These are phyloP conservation scores for Pempheris klunzingeri DNA, from an alignment of 2,797 vertebrate genomes.

Conservation along the genomic window DNA sequence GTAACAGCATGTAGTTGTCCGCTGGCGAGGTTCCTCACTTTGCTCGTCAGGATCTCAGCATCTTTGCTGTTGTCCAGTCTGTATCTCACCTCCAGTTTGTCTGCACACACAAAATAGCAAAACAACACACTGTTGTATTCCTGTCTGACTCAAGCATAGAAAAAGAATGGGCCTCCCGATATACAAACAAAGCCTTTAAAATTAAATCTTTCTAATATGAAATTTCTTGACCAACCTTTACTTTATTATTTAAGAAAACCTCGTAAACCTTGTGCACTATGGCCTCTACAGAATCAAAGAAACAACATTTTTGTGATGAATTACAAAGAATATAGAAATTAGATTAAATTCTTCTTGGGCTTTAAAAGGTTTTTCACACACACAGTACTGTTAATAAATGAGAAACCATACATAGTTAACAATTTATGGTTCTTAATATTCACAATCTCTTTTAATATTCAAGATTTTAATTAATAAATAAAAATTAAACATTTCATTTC, in stretches of 20 bases:
- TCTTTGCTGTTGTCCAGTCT: conserved; percentile 87
- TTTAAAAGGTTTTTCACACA: background rate
- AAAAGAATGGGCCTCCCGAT: background rate
- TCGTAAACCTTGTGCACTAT: background rate
- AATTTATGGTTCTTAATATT: background rate
- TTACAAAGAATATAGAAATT: background rate
- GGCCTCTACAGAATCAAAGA: background rate
- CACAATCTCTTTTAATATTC: background rate
- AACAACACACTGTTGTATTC: background rate
- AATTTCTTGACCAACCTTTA: background rate
- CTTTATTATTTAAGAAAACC: background rate
- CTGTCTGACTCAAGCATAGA: background rate
- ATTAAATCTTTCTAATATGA: background rate
- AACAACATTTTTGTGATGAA: background rate
- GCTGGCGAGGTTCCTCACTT: conserved; percentile 87
- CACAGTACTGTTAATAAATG: background rate
- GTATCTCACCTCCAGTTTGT: conserved; percentile 93
- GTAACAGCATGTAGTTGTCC: conserved; percentile 88
- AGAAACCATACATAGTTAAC: background rate
- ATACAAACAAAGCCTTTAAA: background rate
- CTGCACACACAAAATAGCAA: conserved; percentile 63
- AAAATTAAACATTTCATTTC: conserved; percentile 3
- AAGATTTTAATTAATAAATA: background rate
- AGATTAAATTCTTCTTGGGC: background rate
- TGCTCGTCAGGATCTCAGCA: conserved; percentile 86